Evolutionary conservation across 2,888 invertebrate species (phyloP), one percentile per base, ranked within the genome.

Genomic region (Drosophila nigricruria): DNA sequence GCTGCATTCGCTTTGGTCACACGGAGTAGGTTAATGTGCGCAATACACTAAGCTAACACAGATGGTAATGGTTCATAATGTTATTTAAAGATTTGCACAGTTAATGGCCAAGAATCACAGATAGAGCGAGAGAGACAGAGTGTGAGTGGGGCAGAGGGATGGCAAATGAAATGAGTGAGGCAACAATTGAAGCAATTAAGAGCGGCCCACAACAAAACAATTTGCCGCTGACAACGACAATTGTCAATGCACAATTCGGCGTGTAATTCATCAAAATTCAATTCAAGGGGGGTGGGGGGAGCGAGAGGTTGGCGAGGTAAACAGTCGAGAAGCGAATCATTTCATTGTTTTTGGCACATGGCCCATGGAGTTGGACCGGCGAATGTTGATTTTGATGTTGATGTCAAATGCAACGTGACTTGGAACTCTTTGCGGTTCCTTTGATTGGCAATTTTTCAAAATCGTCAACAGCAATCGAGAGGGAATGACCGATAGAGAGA

Each of bases 361-460:
- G 73, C 66, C 65, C 52, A 32, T 38, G 60, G 63, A 70, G 68
- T 69, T 61, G 80, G 61, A 49, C 42, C 45, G 30, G 70, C 64
- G 50, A 50, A 50, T 50, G 50, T 50, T 52, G 50, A 34, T 52
- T 60, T 77, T 25, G 59, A 64, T 77, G 71, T 66, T 56, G 64
- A 70, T 88, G 79, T 88, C 77, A 80, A 83, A 65, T 85, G 85
- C 84, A 89, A 81, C 81, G 82, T 77, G 86, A 79, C 69, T 85
- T 71, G 77, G 68, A 73, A 83, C 74, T 87, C 88, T 89, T 73
- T 87, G 88, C 85, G 89, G 88, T 77, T 73, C 71, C 84, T 87
- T 84, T 89, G 89, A 84, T 89, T 76, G 84, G 72, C 88, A 87
- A 85, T 85, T 85, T 85, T 84, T 85, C 84, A 89, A 89, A 85